Percentiles rank a stretch among this genome's conserved stretches.
Evolutionary conservation across 2,888 invertebrate genomes (phyloP).

Genomic region (Troilus luridus): DNA sequence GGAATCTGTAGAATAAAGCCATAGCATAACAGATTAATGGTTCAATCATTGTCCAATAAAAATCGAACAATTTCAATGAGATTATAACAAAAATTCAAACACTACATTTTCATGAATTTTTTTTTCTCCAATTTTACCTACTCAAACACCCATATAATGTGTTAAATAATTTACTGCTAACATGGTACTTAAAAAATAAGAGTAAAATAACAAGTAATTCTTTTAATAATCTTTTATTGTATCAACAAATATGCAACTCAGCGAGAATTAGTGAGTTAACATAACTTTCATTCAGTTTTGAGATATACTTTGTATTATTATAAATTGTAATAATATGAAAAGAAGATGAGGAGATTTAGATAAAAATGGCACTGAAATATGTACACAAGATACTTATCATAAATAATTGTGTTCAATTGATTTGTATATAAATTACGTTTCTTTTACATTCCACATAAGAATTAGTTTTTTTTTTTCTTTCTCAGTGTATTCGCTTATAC

Average conservation of each 20-base stretch:
- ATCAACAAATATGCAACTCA: slow-evolving; percentile 66
- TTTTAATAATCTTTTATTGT: slow-evolving; percentile 65
- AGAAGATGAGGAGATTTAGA: slow-evolving; percentile 61
- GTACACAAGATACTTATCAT: slow-evolving; percentile 62
- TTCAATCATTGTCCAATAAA: background rate
- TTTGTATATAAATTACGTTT: slow-evolving; percentile 56
- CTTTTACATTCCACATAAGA: slow-evolving; percentile 53
- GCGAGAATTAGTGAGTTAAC: slow-evolving; percentile 65
- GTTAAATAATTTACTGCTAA: background rate
- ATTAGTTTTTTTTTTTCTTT: background rate
- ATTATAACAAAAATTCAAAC: background rate
- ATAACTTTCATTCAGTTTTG: slow-evolving; percentile 60
- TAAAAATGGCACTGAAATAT: slow-evolving; percentile 65
- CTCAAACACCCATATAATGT: background rate
- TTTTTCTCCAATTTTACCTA: background rate
- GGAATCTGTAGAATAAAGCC: no score
- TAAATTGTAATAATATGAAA: slow-evolving; percentile 65
- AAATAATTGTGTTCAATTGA: slow-evolving; percentile 59
- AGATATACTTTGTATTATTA: slow-evolving; percentile 62
- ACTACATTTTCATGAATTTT: background rate
- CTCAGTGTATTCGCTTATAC: slow-evolving; percentile 15
- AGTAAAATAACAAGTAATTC: slow-evolving; percentile 24
- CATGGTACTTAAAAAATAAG: slow-evolving; percentile 9
- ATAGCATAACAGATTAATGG: background rate
- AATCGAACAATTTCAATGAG: background rate